Evolutionary conservation across 2,888 invertebrate genomes (phyloP), one percentile per base, ranked within the genome.

Genomic region (Embidobia sp.): DNA sequence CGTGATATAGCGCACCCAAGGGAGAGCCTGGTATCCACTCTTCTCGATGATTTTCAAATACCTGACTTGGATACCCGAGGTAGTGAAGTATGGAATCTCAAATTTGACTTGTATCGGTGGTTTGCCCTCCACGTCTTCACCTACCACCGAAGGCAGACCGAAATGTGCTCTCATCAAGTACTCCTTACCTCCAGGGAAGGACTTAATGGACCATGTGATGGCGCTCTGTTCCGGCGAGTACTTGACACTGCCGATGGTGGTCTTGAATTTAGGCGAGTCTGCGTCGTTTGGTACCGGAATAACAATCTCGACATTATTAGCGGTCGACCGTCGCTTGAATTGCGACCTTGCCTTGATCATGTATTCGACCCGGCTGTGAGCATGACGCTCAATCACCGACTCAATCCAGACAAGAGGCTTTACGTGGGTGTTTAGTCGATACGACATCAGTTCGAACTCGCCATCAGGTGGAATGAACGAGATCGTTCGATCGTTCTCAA

Each of bases 311-410:
- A 99, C 99, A 91, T 99, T 98, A 88, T 99, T 99, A 0, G 99
- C 99, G 0, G 98, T 99, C 0, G 98, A 98, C 46, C 98, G 93
- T 27, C 98, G 92, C 88, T 99, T 99, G 90, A 99, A 99, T 90
- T 99, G 99, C 22, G 98, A 98, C 90, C 98, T 97, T 0, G 99
- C 99, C 91, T 99, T 99, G 64, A 99, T 97, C 98, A 99, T 99
- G 89, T 98, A 99, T 86, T 99, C 99, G 6, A 99, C 98, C 79
- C 99, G 92, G 66, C 98, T 98, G 90, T 99, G 98, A 7, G 96
- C 97, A 90, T 99, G 98, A 15, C 98, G 93, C 88, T 99, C 99
- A 85, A 99, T 98, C 1, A 98, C 97, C 3, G 98, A 98, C 90
- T 99, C 99, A 75, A 99, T 98, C 99, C 99, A 99, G 86, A 99